Base-by-base conservation (phyloP, 2,888 invertebrate genomes). In the Lasioglossum figueresi region DNA sequence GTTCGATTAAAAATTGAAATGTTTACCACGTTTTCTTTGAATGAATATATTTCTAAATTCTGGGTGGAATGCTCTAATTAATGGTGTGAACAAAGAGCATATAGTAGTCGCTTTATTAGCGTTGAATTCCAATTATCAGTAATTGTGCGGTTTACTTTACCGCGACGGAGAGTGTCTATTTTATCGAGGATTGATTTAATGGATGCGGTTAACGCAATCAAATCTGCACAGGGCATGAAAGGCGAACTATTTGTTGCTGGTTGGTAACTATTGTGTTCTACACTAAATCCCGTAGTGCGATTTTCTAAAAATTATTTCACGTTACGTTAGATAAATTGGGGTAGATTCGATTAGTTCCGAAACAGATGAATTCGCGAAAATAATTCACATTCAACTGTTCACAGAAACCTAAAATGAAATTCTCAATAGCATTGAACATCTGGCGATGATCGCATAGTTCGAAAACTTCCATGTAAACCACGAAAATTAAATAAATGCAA, bases 61-160 rank as follows among this genome's bases (percentile, higher is more conserved):
- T n/a, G 59, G 14, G 63, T 31, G 31, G 63, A 5, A 31, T 5
- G 31, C 16, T 31, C 31, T 63, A 31, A 63, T 63, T 63, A 63
- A 63, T 63, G 63, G 31, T 63, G 63, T 4, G 16, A 31, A 63
- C 2, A 16, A 63, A 5, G 63, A 63, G 16, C 63, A 31, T 31
- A 2, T 27, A n/a, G 27, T 16, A 14, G 27, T 63, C 63, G 16
- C 31, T 63, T 63, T 63, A 63, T 63, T 63, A 63, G 31, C 27
- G 63, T 31, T 14, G 63, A 16, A 63, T 31, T 31, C 27, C 63
- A 31, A 63, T 63, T 27, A 63, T 63, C 63, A 31, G 63, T 31
- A 63, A 63, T 63, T 63, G 31, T 31, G 63, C 27, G 63, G 63
- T 63, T 63, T 63, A 31, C 31, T 63, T 63, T 63, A 16, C 63